Evolutionary conservation across 2,888 invertebrate species (phyloP).

Genomic region (Melanostoma scalare): DNA sequence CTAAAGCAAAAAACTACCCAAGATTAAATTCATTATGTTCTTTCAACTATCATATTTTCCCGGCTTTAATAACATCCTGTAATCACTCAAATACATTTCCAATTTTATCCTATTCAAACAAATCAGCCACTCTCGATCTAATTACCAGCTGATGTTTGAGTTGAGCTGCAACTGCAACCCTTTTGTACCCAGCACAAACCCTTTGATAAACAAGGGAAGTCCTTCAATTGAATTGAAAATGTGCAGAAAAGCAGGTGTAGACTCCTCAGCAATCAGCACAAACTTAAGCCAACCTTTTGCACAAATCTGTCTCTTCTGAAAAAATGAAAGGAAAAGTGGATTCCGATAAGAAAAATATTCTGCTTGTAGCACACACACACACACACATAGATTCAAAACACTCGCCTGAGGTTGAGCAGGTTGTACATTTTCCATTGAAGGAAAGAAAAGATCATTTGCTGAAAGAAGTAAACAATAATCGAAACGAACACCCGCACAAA

Average conservation of each 20-base stretch:
- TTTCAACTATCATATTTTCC: conserved; percentile 23
- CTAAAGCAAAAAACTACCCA: too few species aligned
- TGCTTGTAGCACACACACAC: conserved; percentile 31
- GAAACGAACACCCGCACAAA: conserved; percentile 61
- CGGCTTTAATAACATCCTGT: conserved; percentile 66
- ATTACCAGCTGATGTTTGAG: conserved; percentile 54
- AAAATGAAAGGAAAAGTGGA: conserved; percentile 60
- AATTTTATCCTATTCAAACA: conserved; percentile 15
- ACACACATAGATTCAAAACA: conserved; percentile 21
- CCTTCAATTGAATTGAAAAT: conserved; percentile 41
- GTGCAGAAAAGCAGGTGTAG: conserved; percentile 65
- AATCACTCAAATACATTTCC: conserved; percentile 49
- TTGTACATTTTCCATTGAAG: conserved; percentile 48
- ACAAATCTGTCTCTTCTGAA: conserved; percentile 35
- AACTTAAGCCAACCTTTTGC: conserved; percentile 30
- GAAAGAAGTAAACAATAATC: conserved; percentile 1
- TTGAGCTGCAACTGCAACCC: conserved; percentile 36
- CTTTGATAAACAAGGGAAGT: conserved; percentile 41
- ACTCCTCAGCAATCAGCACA: conserved; percentile 35
- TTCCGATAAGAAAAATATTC: conserved; percentile 42
- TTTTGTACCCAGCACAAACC: conserved; percentile 39
- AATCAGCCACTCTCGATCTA: conserved; percentile 43
- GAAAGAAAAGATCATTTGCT: conserved; percentile 37
- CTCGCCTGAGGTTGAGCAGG: conserved; percentile 54
- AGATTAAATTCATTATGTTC: background rate